Conservation (phyloP, 2,888 invertebrate species). For the Nephrotoma guestfalica region DNA sequence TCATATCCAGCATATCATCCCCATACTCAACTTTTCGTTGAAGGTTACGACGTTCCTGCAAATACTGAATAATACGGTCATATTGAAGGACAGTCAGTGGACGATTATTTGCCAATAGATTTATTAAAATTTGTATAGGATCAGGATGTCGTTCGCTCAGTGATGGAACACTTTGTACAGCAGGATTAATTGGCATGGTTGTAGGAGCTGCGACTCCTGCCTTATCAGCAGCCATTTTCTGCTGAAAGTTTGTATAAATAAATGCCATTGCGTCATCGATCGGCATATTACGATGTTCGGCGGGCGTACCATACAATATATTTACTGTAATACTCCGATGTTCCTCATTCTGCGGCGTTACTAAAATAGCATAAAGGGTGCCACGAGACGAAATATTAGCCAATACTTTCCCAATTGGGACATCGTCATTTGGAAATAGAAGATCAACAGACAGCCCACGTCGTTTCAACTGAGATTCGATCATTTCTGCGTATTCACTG, state of each 20-base stretch:
- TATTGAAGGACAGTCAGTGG: conserved; percentile 63
- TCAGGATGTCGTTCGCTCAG: conserved; percentile 42
- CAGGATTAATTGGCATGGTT: conserved; percentile 16
- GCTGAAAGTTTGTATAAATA: conserved; percentile 54
- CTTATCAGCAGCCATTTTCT: conserved; percentile 38
- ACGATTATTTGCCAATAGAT: conserved; percentile 68
- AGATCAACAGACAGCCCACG: conserved; percentile 70
- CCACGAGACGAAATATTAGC: conserved; percentile 82
- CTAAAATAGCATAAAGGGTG: conserved; percentile 74
- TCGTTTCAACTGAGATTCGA: conserved; percentile 65
- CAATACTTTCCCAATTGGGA: conserved; percentile 61
- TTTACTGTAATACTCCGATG: conserved; percentile 78
- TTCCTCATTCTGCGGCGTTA: conserved; percentile 74
- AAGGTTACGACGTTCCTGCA: conserved; percentile 56
- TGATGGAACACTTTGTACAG: conserved; percentile 35
- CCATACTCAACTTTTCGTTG: conserved; percentile 63
- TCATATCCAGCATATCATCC: conserved; percentile 32
- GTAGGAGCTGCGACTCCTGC: conserved; percentile 12
- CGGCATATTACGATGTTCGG: conserved; percentile 94
- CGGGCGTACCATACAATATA: conserved; percentile 74
- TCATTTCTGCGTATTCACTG: conserved; percentile 67
- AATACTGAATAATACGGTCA: conserved; percentile 55
- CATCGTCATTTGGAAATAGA: conserved; percentile 82
- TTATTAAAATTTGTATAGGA: conserved; percentile 54
- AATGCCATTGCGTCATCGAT: conserved; percentile 76